Conservation (phyloP, 2,888 invertebrate species). For the Eudasyphora cyanicolor region DNA sequence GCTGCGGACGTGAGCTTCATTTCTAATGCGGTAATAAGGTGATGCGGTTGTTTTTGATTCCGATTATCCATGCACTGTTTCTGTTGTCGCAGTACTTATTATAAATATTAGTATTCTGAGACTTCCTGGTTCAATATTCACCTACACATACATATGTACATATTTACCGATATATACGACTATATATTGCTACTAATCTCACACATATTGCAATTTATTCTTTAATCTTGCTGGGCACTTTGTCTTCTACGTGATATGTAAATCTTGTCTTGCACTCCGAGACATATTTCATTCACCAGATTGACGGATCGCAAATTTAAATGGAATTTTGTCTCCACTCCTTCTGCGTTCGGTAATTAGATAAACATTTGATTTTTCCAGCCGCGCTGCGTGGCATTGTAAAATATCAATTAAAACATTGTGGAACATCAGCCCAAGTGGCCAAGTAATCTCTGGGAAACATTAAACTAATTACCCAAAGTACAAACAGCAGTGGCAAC, state of each 20-base stretch:
- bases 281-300: no score
- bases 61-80: background rate
- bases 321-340: background rate
- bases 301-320: background rate
- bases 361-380: background rate
- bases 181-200: background rate
- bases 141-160: background rate
- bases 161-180: background rate
- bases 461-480: slow-evolving; percentile 57
- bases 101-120: slow-evolving; percentile 37
- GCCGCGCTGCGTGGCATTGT: background rate
- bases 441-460: slow-evolving; percentile 56
- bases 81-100: background rate
- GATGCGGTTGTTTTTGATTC: background rate
- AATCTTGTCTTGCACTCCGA: no score
- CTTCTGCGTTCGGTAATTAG: background rate
- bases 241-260: background rate
- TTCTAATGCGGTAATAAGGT: background rate
- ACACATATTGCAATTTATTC: background rate
- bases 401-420: slow-evolving; percentile 18
- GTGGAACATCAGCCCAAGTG: slow-evolving; percentile 35
- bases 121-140: slow-evolving; percentile 63
- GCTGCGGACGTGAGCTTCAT: background rate
- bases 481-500: background rate
- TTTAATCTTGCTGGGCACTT: background rate